Percentiles rank a stretch among this genome's conserved stretches.
phyloP scores from a whole-genome alignment of 2,888 invertebrate species.

The Pegoplata infirma region DNA sequence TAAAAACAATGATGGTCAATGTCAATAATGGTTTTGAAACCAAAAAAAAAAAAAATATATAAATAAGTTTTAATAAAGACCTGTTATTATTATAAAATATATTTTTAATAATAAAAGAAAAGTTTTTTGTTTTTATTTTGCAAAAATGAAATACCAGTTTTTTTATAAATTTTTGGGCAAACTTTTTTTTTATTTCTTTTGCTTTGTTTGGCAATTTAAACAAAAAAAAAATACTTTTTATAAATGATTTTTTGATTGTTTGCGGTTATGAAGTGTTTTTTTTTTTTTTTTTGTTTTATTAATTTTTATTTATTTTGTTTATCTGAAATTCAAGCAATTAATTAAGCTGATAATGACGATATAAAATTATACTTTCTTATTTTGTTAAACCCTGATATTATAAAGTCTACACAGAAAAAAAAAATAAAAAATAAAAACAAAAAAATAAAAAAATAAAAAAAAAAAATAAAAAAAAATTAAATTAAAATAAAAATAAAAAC shows the following conservation, averaged over 20 bases:
- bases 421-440: no score
- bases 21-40: background rate
- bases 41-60: background rate
- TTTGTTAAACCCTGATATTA: background rate
- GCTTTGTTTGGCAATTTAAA: background rate
- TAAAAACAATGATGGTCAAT: background rate
- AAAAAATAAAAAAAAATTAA: no score
- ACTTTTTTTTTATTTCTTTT: background rate
- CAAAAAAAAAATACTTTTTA: background rate
- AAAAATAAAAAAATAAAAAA: no score
- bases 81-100: background rate
- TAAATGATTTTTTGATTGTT: background rate
- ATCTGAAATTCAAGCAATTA: slow-evolving; percentile 30
- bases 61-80: background rate
- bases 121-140: background rate
- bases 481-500: no score
- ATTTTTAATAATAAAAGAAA: background rate
- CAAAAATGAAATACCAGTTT: background rate
- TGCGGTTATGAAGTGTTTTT: background rate
- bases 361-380: background rate
- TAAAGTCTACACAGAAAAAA: background rate
- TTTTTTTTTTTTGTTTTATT: background rate
- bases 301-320: background rate
- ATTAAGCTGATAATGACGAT: slow-evolving; percentile 46
- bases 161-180: background rate